phyloP scores from a whole-genome alignment of 2,113 vertebrate genomes.

The Ophthalmolycus amberensis region DNA sequence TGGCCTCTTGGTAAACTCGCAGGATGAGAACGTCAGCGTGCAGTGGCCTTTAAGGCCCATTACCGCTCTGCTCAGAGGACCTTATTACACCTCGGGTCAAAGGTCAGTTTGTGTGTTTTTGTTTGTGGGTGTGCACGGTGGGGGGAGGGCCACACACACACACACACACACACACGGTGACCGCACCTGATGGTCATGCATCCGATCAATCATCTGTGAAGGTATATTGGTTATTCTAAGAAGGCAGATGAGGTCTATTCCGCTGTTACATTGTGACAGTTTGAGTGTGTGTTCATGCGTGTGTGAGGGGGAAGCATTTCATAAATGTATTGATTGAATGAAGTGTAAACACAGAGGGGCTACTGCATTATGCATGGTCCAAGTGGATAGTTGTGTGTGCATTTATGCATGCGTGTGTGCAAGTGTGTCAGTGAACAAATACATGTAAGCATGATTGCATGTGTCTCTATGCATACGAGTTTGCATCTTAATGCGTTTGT shows the following conservation, averaged over 20 bases:
- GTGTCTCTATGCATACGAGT: not conserved
- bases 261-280: conserved; percentile 18
- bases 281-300: conserved; percentile 2
- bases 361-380: conserved; percentile 66
- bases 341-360: conserved; percentile 56
- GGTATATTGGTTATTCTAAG: conserved; percentile 21
- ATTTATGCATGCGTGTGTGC: not conserved
- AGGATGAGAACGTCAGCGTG: conserved; percentile 67
- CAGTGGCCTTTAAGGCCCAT: conserved; percentile 73
- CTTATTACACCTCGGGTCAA: conserved; percentile 70
- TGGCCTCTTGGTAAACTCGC: conserved; percentile 67
- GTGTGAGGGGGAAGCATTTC: conserved; percentile 43
- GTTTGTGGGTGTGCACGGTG: conserved; percentile 8
- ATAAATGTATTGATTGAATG: conserved; percentile 65
- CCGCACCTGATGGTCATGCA: conserved; percentile 44
- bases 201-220: conserved; percentile 60
- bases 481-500: conserved; percentile 25
- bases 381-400: conserved; percentile 12
- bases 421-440: conserved; percentile 15
- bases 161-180: conserved; percentile 6
- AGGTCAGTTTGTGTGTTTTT: conserved; percentile 54
- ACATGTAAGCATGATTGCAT: conserved; percentile 9
- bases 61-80: conserved; percentile 54
- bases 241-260: conserved; percentile 45
- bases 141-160: not conserved